phyloP scores from a whole-genome alignment of 2,113 vertebrate genomes.

The Oncorhynchus mykiss region DNA sequence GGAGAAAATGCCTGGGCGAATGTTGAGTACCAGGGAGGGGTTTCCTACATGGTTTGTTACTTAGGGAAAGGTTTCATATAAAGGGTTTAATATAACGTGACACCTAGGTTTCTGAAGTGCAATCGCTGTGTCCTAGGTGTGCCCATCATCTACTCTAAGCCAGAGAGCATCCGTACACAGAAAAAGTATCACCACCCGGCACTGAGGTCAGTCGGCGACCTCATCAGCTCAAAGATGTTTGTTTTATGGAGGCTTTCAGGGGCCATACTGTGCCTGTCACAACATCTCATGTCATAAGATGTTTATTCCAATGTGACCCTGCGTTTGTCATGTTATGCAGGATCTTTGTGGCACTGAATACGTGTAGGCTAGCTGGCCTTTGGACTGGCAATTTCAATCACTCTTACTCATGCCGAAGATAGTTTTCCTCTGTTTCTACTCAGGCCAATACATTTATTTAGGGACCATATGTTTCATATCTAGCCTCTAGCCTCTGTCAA shows the following conservation, averaged over 20 bases:
- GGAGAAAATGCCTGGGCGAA: slow-evolving; percentile 55
- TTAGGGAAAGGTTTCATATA: too few relatives aligned
- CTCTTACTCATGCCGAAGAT: too few relatives aligned
- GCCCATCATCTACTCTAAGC: not conserved
- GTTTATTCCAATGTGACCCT: not conserved
- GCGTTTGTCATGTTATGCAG: slow-evolving; percentile 7
- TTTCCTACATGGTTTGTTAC: too few relatives aligned
- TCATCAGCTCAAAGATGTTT: slow-evolving; percentile 1
- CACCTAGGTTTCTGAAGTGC: not conserved
- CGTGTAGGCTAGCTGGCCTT: not conserved
- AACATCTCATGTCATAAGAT: not conserved
- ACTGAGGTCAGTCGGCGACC: slow-evolving; percentile 44
- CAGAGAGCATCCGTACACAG: slow-evolving; percentile 1
- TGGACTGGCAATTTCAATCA: too few relatives aligned
- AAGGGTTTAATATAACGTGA: too few relatives aligned
- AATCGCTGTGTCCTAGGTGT: slow-evolving; percentile 53
- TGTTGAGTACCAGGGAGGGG: slow-evolving; percentile 59
- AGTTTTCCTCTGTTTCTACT: too few relatives aligned
- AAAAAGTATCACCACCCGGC: slow-evolving; percentile 8
- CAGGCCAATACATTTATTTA: too few relatives aligned
- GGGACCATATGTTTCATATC: too few relatives aligned
- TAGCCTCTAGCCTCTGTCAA: too few relatives aligned
- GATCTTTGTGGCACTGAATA: slow-evolving; percentile 5
- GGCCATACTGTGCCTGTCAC: not conserved
- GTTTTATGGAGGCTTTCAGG: too few relatives aligned